Evolutionary conservation across 2,113 vertebrate genomes (phyloP), one percentile per base, ranked within the genome.

Genomic region (Pituophis catenifer): DNA sequence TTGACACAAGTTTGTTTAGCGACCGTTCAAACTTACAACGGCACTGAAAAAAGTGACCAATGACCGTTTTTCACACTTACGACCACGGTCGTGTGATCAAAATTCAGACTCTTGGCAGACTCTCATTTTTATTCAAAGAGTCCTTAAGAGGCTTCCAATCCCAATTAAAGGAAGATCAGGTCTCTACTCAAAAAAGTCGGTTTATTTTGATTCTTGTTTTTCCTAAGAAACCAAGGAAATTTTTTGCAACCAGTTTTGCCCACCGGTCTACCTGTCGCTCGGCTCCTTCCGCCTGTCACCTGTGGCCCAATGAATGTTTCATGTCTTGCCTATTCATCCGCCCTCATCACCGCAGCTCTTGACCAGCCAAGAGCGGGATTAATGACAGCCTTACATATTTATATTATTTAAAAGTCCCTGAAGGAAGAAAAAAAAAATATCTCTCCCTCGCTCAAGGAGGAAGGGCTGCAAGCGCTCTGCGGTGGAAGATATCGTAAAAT

Each of bases 351-450:
- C 91, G 93, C 95, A 96, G 96, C 96, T 96, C 96, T 96, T 97
- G 95, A 95, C 95, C 93, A 93, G 95, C 93, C 94, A 96, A 81
- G 94, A 96, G 33, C 81, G 96, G 96, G 96, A 97, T 97, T 97
- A 97, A 97, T 96, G 95, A 94, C 95, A 94, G 86, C 96, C 96
- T 96, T 97, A 95, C 96, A 97, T 97, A 96, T 97, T 96, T 97
- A 96, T 95, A 95, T 96, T 94, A 97, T 96, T 97, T 21, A 54
- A 54, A 54, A 57, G 52, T 54, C 53, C 29, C 17, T n/a, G 52
- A 21, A 21, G 13, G 8, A 17, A 23, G 33, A 48, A 26, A 52
- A n/a, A 57, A 3, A 55, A 89, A 2, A 50, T n/a, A 50, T 15
- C 24, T 15, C 86, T 13, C 52, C 12, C 26, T 26, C 2, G 1